These are phyloP conservation scores for Cordilura impudica DNA, from an alignment of 2,888 invertebrate genomes.

Conservation along the genomic window DNA sequence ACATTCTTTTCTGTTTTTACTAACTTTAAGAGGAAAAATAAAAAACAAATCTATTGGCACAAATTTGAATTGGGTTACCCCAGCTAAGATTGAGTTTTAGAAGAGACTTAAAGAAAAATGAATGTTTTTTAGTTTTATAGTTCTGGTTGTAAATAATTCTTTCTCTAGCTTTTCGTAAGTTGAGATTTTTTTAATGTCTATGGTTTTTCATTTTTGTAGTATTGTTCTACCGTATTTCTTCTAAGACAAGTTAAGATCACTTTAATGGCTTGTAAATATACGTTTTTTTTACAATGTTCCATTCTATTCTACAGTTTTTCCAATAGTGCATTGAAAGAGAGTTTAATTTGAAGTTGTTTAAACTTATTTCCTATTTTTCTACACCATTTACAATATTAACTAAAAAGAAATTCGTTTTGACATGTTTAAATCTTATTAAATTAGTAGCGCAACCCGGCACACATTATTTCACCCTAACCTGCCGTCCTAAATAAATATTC, in stretches of 20 bases:
- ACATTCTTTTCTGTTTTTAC: conserved; percentile 41
- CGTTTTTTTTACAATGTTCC: conserved; percentile 22
- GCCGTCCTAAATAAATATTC: too few relatives aligned
- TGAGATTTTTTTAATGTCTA: conserved; percentile 18
- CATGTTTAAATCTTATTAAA: too few relatives aligned
- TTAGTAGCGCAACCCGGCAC: too few relatives aligned
- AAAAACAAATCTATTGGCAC: conserved; percentile 70
- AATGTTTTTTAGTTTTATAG: conserved; percentile 48
- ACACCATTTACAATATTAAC: not conserved
- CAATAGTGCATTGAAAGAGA: not conserved
- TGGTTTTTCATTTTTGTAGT: not conserved
- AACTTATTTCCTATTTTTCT: conserved; percentile 50
- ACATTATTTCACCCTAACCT: too few relatives aligned
- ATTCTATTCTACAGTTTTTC: not conserved
- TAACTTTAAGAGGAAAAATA: conserved; percentile 38
- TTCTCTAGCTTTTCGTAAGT: conserved; percentile 27
- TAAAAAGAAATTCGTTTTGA: too few relatives aligned
- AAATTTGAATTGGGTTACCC: conserved; percentile 71
- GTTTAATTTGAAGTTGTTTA: conserved; percentile 16
- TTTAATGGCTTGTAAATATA: conserved; percentile 26
- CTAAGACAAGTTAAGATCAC: conserved; percentile 47
- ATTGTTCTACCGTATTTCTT: conserved; percentile 38
- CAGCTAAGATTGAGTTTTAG: conserved; percentile 43
- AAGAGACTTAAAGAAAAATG: conserved; percentile 31
- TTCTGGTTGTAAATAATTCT: conserved; percentile 45